Conservation (phyloP, 2,113 vertebrate genomes). For the Ascaphus truei region DNA sequence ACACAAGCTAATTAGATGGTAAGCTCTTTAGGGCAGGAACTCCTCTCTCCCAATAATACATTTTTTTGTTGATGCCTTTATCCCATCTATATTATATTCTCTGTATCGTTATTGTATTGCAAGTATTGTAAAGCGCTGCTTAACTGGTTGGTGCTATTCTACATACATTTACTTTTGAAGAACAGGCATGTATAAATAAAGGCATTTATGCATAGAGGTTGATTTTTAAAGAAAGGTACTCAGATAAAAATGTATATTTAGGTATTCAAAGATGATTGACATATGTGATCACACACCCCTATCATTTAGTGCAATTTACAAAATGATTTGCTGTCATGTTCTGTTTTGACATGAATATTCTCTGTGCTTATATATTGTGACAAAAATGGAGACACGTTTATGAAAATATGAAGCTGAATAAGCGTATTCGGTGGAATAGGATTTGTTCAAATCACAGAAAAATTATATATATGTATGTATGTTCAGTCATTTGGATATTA, state of each 20-base stretch:
- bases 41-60: no score
- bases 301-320: slow-evolving; percentile 20
- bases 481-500: no score
- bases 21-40: no score
- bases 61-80: no score
- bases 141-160: no score
- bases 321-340: slow-evolving; percentile 29
- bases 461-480: no score
- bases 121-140: no score
- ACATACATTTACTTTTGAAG: no score
- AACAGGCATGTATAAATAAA: neutral
- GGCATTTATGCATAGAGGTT: neutral
- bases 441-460: no score
- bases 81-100: no score
- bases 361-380: slow-evolving; percentile 22
- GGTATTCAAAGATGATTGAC: slow-evolving; percentile 5
- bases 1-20: no score
- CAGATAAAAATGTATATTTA: neutral
- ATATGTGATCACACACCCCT: slow-evolving; percentile 7
- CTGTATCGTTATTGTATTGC: no score
- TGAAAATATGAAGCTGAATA: neutral
- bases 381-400: neutral
- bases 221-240: neutral
- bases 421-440: neutral
- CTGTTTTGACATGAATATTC: slow-evolving; percentile 25